phyloP scores from a whole-genome alignment of 2,888 invertebrate species.

The Plagodis pulveraria region DNA sequence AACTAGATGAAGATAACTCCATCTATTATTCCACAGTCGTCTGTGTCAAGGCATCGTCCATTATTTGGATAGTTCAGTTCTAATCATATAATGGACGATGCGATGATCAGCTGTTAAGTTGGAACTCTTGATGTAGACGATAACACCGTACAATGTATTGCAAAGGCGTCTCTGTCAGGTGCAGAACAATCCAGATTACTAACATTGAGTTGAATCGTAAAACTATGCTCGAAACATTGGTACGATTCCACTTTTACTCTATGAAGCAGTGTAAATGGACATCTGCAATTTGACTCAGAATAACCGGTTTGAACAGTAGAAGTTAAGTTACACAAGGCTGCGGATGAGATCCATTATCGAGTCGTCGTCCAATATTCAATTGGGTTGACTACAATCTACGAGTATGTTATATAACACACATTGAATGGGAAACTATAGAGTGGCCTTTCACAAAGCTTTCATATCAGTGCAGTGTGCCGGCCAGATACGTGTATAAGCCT shows the following conservation, averaged over 20 bases:
- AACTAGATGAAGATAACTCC: not conserved
- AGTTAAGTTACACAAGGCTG: slow-evolving; percentile 43
- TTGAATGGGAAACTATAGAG: too few species aligned
- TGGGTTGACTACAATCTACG: slow-evolving; percentile 3
- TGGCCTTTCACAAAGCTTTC: too few species aligned
- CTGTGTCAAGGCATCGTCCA: too few species aligned
- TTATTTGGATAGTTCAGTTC: too few species aligned
- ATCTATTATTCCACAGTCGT: not conserved
- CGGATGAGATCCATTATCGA: slow-evolving; percentile 65
- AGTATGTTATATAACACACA: not conserved
- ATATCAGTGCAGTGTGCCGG: too few species aligned
- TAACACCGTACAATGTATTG: too few species aligned
- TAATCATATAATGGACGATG: too few species aligned
- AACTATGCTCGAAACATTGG: slow-evolving; percentile 1
- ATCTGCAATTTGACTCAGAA: slow-evolving; percentile 26
- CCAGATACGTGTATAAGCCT: too few species aligned
- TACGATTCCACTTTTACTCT: not conserved
- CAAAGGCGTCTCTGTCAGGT: too few species aligned
- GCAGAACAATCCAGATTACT: too few species aligned
- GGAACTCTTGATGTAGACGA: too few species aligned
- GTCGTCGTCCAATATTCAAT: slow-evolving; percentile 55
- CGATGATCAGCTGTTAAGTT: too few species aligned
- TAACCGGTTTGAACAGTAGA: slow-evolving; percentile 51
- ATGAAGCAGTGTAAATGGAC: slow-evolving; percentile 32
- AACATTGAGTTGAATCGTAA: not conserved